phyloP scores from a whole-genome alignment of 2,113 vertebrate genomes.

The Brachirus orientalis region DNA sequence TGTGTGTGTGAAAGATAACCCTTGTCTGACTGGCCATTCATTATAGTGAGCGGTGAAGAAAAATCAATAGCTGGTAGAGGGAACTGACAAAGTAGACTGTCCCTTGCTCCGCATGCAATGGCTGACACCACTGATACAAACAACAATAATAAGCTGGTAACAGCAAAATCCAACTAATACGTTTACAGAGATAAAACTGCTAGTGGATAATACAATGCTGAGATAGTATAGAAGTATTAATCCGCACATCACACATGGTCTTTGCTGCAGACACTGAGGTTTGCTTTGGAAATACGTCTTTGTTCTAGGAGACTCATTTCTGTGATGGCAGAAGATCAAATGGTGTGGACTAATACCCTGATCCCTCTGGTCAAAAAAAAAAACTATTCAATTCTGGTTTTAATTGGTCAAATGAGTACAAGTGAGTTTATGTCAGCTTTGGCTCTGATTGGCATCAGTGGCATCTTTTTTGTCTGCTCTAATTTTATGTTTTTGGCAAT shows the following conservation, averaged over 20 bases:
- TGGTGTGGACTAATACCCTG: too few relatives aligned
- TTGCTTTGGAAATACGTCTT: constrained; percentile 38
- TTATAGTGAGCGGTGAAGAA: constrained; percentile 73
- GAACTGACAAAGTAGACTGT: constrained; percentile 61
- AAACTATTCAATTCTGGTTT: too few relatives aligned
- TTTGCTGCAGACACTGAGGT: constrained; percentile 1
- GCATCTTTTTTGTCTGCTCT: too few relatives aligned
- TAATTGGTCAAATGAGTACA: too few relatives aligned
- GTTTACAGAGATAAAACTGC: constrained; percentile 26
- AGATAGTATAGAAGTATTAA: constrained; percentile 25
- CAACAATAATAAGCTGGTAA: constrained; percentile 46
- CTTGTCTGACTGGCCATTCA: constrained; percentile 61
- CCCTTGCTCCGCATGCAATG: constrained; percentile 28
- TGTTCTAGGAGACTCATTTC: constrained; percentile 24
- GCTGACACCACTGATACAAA: constrained; percentile 41
- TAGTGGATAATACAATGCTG: constrained; percentile 10
- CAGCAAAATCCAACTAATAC: constrained; percentile 39
- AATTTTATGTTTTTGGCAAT: too few relatives aligned
- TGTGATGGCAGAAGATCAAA: neutral
- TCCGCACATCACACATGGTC: constrained; percentile 21
- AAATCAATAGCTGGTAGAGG: constrained; percentile 73
- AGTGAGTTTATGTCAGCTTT: too few relatives aligned
- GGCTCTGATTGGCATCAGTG: too few relatives aligned
- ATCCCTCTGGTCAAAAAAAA: too few relatives aligned
- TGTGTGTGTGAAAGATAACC: constrained; percentile 60